Percentiles rank a stretch among this genome's conserved stretches.
Conservation (phyloP, 1,140 invertebrate genomes). For the Cherax destructor region DNA sequence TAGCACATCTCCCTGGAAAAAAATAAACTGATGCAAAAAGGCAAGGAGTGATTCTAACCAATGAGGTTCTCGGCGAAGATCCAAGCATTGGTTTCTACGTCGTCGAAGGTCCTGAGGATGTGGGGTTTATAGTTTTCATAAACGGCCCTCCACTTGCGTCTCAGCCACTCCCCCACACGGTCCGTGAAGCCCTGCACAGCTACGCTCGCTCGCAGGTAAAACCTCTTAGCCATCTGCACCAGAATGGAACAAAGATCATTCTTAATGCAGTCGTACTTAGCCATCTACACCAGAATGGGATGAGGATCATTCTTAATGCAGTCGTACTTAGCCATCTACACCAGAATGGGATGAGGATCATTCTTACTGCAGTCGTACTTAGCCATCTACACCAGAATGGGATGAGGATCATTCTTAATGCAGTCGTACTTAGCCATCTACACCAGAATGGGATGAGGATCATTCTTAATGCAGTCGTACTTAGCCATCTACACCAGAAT, state of each 20-base stretch:
- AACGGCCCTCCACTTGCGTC: conserved; percentile 60
- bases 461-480: too few relatives aligned
- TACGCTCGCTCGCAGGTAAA: conserved; percentile 46
- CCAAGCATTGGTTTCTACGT: conserved; percentile 64
- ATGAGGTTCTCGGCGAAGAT: conserved; percentile 51
- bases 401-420: too few relatives aligned
- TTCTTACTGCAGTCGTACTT: too few relatives aligned
- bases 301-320: too few relatives aligned
- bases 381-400: too few relatives aligned
- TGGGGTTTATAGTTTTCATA: conserved; percentile 73
- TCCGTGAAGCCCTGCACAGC: conserved; percentile 55
- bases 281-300: too few relatives aligned
- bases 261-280: too few relatives aligned
- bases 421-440: conserved; percentile 64
- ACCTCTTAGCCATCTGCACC: conserved; percentile 57
- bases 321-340: too few relatives aligned
- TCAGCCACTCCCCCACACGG: conserved; percentile 58
- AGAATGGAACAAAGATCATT: not conserved
- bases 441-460: not conserved
- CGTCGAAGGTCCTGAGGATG: conserved; percentile 71
- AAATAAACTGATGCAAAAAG: not conserved
- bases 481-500: too few relatives aligned
- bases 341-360: too few relatives aligned
- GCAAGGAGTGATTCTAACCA: conserved; percentile 3
- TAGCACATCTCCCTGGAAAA: not conserved